Percentiles rank a stretch among this genome's conserved stretches.
phyloP scores from a whole-genome alignment of 53 echinoderm and acorn worm genomes.

The Temnopleurus reevesii region DNA sequence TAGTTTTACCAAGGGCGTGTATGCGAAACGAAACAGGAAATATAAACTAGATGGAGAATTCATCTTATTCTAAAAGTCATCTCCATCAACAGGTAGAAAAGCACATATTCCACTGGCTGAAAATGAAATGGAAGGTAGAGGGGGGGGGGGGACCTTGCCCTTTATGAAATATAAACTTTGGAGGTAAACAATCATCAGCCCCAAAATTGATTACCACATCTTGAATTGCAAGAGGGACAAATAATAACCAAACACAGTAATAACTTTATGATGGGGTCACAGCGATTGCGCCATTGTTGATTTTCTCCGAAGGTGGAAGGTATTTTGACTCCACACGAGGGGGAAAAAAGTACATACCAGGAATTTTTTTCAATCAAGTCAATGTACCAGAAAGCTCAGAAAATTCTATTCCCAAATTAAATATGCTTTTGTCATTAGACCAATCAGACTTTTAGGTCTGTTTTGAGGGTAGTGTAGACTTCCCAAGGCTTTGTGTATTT shows the following conservation, averaged over 20 bases:
- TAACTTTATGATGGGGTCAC: constrained; percentile 29
- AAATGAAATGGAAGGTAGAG: no score
- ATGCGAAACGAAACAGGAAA: no score
- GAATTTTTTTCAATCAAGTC: constrained; percentile 41
- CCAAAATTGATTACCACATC: constrained; percentile 10
- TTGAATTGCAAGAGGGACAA: constrained; percentile 26
- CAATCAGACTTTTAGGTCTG: constrained; percentile 12
- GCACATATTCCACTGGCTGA: no score
- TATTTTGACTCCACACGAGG: not conserved
- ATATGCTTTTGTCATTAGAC: constrained; percentile 50
- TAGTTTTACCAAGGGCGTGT: no score
- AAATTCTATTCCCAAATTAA: constrained; percentile 46
- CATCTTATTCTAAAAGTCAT: no score
- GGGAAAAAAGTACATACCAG: constrained; percentile 13
- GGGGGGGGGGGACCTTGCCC: not conserved
- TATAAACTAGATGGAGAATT: no score
- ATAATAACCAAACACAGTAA: constrained; percentile 17
- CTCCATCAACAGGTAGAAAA: no score
- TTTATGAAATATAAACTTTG: not conserved
- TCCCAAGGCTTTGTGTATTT: constrained; percentile 32
- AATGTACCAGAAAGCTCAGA: constrained; percentile 20
- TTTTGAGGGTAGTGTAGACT: constrained; percentile 6
- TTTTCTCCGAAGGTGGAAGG: not conserved
- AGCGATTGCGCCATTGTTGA: constrained; percentile 3
- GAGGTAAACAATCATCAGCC: not conserved